phyloP scores from a whole-genome alignment of 2,797 vertebrate genomes.

The Aulostomus chinensis region DNA sequence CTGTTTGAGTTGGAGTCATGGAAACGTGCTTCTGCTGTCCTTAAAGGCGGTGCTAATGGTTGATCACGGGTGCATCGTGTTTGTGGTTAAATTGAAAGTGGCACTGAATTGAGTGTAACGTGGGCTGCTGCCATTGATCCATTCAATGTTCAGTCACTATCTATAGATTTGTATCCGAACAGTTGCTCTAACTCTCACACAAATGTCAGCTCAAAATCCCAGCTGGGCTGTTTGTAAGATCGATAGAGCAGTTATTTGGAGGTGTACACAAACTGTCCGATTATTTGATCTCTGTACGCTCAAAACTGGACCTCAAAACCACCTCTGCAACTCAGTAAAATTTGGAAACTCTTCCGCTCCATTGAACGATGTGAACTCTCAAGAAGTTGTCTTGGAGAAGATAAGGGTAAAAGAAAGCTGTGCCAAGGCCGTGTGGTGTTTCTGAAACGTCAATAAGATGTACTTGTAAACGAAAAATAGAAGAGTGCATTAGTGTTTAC shows the following conservation, averaged over 20 bases:
- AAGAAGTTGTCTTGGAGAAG: slow-evolving; percentile 42
- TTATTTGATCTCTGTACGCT: slow-evolving; percentile 38
- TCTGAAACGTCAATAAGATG: slow-evolving; percentile 35
- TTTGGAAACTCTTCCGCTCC: slow-evolving; percentile 17
- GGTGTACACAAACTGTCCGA: slow-evolving; percentile 25
- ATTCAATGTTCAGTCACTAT: slow-evolving; percentile 42
- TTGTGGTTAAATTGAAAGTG: slow-evolving; percentile 17
- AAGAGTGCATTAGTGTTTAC: slow-evolving; percentile 25
- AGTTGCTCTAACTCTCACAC: slow-evolving; percentile 41
- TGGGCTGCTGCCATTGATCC: slow-evolving; percentile 36
- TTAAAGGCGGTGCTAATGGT: slow-evolving; percentile 4
- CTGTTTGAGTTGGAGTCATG: slow-evolving; percentile 3
- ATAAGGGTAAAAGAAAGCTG: slow-evolving; percentile 28
- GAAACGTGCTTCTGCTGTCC: slow-evolving; percentile 21
- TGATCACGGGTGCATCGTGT: slow-evolving; percentile 9
- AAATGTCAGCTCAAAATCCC: slow-evolving; percentile 29
- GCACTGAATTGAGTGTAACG: not conserved
- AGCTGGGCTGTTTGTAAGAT: slow-evolving; percentile 28
- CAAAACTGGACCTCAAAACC: slow-evolving; percentile 12
- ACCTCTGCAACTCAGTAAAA: not conserved
- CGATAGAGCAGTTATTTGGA: slow-evolving; percentile 39
- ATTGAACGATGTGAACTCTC: slow-evolving; percentile 24
- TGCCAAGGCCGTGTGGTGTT: slow-evolving; percentile 8
- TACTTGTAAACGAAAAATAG: slow-evolving; percentile 26
- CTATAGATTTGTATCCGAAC: slow-evolving; percentile 57